Evolutionary conservation across 2,888 invertebrate genomes (phyloP).

Genomic region (Noctua janthe): DNA sequence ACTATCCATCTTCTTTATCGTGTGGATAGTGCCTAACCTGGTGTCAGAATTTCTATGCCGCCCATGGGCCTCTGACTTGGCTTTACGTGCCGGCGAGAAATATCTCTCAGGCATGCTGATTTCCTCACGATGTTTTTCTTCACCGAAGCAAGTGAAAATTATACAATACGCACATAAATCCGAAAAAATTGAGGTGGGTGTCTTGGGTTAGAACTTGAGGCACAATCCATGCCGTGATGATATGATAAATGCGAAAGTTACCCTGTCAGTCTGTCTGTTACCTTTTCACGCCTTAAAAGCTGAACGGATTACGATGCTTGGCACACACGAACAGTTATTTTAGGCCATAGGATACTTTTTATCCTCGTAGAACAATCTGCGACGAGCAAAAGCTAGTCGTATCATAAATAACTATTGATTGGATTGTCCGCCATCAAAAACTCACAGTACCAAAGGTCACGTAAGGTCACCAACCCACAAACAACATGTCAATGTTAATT

Average conservation of each 20-base stretch:
- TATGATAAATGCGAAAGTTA: neutral
- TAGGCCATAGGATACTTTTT: neutral
- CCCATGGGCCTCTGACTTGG: too few species aligned
- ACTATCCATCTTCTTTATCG: neutral
- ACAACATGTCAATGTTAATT: slow-evolving; percentile 58
- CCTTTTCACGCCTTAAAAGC: neutral
- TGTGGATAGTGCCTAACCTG: too few species aligned
- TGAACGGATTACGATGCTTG: neutral
- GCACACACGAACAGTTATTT: neutral
- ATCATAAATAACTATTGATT: neutral
- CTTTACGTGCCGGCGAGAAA: too few species aligned
- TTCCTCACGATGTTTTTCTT: too few species aligned
- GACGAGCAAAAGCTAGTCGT: neutral
- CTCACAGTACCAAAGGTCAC: slow-evolving; percentile 36
- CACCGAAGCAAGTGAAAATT: too few species aligned
- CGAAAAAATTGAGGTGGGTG: too few species aligned
- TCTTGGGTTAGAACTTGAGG: too few species aligned
- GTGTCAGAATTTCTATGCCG: too few species aligned
- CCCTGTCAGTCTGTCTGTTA: neutral
- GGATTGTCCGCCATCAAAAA: slow-evolving; percentile 48
- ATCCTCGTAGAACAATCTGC: neutral
- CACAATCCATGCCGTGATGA: too few species aligned
- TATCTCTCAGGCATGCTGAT: too few species aligned
- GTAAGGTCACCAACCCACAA: slow-evolving; percentile 46
- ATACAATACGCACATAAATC: too few species aligned